Base-by-base conservation (phyloP, 1,140 invertebrate genomes). In the Gyrodactylus bullatarudis region DNA sequence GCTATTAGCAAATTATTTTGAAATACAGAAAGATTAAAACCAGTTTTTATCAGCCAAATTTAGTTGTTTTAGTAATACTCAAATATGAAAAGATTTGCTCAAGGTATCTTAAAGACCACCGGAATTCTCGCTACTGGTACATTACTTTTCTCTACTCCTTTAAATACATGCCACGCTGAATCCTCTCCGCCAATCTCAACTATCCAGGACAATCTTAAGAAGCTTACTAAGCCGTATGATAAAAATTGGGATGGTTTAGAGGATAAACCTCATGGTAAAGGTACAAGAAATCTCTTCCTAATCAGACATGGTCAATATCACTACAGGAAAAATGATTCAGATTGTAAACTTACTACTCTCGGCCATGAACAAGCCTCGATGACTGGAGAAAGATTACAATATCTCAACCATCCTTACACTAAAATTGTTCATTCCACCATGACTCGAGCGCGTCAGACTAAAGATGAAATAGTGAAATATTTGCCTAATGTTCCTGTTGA, bases 261-360 rank as follows among this genome's bases (percentile, higher is more conserved):
- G n/a, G 24, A 26, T 24, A 71, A 2, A 1, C 1, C 23, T 24
- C n/a, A 68, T 8, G 24, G 23, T 23, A 71, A 73, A 8, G 86
- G 86, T 1, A 83, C 85, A 0, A 82, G 92, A 27, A 87, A 96
- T 79, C 79, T 97, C 26, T 84, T 97, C 76, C 83, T 97, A 1
- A 87, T 98, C 75, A 84, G 93, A 27, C 93, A 98, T 82, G 93
- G 93, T 0, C 91, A 97, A 78, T 97, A 95, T 78, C 77, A 86
- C 23, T 80, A 84, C 24, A 89, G 87, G 0, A 80, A 82, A 68
- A 84, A 79, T 21, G 91, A 94, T 79, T 80, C 83, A n/a, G 86
- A 89, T 26, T 84, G 87, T 78, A 81, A 81, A 70, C 83, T 96
- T 0, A 95, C 91, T 2, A 82, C 85, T 69, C 81, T 92, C 75